These are phyloP conservation scores for western clawed frog (Xenopus tropicalis) DNA, from an alignment of 2,113 vertebrate species.

Conservation along the genomic window DNA sequence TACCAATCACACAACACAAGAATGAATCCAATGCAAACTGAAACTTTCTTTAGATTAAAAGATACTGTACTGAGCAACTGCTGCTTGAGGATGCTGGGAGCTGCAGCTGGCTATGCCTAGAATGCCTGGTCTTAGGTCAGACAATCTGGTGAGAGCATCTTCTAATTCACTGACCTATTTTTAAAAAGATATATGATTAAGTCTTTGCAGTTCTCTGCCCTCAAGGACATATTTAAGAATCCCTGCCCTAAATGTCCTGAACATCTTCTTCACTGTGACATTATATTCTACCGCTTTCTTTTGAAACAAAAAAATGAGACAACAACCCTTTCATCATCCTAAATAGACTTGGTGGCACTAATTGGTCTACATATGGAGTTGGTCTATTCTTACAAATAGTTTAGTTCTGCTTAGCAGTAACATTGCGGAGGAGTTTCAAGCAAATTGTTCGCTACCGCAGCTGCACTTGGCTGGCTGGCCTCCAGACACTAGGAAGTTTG, in stretches of 20 bases:
- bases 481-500: conserved; percentile 29
- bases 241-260: not conserved
- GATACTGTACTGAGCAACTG: too few relatives aligned
- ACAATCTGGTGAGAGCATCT: too few relatives aligned
- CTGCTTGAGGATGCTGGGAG: too few relatives aligned
- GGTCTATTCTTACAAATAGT: conserved; percentile 41
- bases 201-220: not conserved
- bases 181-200: too few relatives aligned
- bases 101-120: too few relatives aligned
- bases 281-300: not conserved
- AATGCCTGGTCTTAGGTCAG: too few relatives aligned
- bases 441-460: conserved; percentile 40
- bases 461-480: conserved; percentile 28
- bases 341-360: conserved; percentile 34
- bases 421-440: conserved; percentile 30
- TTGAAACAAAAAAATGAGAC: conserved; percentile 3
- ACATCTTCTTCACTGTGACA: not conserved
- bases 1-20: too few relatives aligned
- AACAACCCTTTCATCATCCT: conserved; percentile 21
- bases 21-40: too few relatives aligned
- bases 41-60: too few relatives aligned
- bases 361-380: conserved; percentile 33
- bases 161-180: too few relatives aligned
- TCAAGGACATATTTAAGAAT: not conserved
- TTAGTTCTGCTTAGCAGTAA: conserved; percentile 34